Conservation (phyloP, 1,140 invertebrate species). For the Homarus americanus region DNA sequence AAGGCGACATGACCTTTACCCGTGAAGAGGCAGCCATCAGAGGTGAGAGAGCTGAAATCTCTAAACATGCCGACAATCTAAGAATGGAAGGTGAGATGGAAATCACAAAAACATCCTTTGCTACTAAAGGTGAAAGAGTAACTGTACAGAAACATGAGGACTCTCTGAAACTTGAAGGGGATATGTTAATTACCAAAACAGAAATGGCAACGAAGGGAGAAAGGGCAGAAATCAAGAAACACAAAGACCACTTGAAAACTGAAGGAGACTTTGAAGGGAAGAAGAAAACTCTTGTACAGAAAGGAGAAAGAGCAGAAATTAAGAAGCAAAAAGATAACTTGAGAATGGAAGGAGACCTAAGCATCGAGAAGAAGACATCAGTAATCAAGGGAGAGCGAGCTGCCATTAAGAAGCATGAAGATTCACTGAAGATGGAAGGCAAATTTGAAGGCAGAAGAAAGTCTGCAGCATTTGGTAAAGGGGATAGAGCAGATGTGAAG, state of each 20-base stretch:
- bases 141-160: slow-evolving; percentile 79
- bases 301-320: slow-evolving; percentile 72
- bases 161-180: slow-evolving; percentile 80
- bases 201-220: slow-evolving; percentile 50
- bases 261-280: slow-evolving; percentile 40
- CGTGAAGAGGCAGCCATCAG: slow-evolving; percentile 63
- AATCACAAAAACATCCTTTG: slow-evolving; percentile 73
- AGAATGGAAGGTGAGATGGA: slow-evolving; percentile 77
- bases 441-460: slow-evolving; percentile 78
- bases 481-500: slow-evolving; percentile 78
- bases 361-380: slow-evolving; percentile 47
- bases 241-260: slow-evolving; percentile 77
- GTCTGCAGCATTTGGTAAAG: slow-evolving; percentile 57
- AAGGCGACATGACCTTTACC: slow-evolving; percentile 71
- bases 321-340: slow-evolving; percentile 73
- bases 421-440: slow-evolving; percentile 83
- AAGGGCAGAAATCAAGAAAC: slow-evolving; percentile 77
- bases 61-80: slow-evolving; percentile 82
- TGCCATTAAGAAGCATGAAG: slow-evolving; percentile 78
- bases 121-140: slow-evolving; percentile 51
- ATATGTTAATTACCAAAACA: slow-evolving; percentile 37
- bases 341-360: slow-evolving; percentile 74
- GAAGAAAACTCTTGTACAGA: slow-evolving; percentile 33
- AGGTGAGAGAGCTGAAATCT: slow-evolving; percentile 78
- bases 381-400: slow-evolving; percentile 77